Percentiles rank a stretch among this genome's conserved stretches.
Conservation (phyloP, 2,113 vertebrate species). For the Cheirogaleus medius region DNA sequence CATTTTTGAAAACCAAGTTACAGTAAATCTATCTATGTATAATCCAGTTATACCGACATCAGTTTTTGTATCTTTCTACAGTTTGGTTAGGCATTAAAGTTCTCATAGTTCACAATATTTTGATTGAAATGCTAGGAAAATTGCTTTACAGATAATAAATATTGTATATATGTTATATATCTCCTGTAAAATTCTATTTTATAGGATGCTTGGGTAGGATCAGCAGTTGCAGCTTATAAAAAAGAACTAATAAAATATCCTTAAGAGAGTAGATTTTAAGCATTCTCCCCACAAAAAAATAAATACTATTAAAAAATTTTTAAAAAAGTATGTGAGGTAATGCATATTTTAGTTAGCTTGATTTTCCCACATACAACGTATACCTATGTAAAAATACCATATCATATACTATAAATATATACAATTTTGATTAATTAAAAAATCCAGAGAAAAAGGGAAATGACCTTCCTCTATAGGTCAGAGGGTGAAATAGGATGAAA, state of each 20-base stretch:
- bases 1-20: slow-evolving; percentile 51
- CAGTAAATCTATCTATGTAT: slow-evolving; percentile 35
- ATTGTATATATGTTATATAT: neutral
- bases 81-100: slow-evolving; percentile 21
- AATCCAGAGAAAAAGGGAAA: neutral
- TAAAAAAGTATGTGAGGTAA: neutral
- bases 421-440: neutral
- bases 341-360: neutral
- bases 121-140: slow-evolving; percentile 8
- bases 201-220: neutral
- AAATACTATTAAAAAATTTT: no score
- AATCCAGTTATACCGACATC: neutral
- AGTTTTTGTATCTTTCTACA: slow-evolving; percentile 22
- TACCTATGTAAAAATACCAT: neutral
- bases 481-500: slow-evolving; percentile 15
- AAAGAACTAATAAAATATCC: neutral
- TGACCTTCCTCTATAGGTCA: neutral
- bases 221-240: neutral
- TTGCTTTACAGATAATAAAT: neutral
- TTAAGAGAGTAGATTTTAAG: neutral
- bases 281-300: neutral
- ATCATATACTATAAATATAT: neutral
- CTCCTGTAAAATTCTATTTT: neutral
- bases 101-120: neutral
- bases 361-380: neutral